Conservation (phyloP, 1,140 invertebrate species). For the Drosophila biarmipes region DNA sequence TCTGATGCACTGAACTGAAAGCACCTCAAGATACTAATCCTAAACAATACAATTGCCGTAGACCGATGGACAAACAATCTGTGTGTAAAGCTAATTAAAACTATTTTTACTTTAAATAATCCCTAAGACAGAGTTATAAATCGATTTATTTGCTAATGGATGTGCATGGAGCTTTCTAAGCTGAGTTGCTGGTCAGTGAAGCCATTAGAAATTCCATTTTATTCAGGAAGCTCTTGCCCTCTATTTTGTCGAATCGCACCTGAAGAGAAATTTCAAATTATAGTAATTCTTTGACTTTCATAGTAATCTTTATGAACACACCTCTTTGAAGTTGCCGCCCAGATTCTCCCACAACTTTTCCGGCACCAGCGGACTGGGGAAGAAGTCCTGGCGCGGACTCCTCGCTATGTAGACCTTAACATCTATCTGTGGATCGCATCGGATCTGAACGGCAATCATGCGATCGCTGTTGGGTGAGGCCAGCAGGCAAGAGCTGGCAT, state of each 20-base stretch:
- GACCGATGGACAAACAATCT: neutral
- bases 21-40: neutral
- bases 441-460: constrained; percentile 91
- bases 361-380: constrained; percentile 93
- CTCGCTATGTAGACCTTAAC: constrained; percentile 90
- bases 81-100: constrained; percentile 22
- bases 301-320: too few species aligned
- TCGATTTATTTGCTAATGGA: constrained; percentile 14
- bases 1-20: constrained; percentile 38
- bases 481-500: constrained; percentile 93
- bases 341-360: constrained; percentile 96
- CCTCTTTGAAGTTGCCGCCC: constrained; percentile 95
- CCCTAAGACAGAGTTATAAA: constrained; percentile 16
- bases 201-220: constrained; percentile 99
- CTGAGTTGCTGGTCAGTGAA: constrained; percentile 88
- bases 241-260: constrained; percentile 94
- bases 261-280: constrained; percentile 28
- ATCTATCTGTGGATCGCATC: constrained; percentile 90
- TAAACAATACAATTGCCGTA: neutral
- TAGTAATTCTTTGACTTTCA: too few species aligned
- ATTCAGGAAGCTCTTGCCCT: constrained; percentile 98
- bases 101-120: constrained; percentile 39
- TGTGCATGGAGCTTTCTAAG: constrained; percentile 24
- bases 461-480: constrained; percentile 93
- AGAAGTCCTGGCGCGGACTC: constrained; percentile 94